These are phyloP conservation scores for Alethe diademata DNA, from an alignment of 2,113 vertebrate species.

Conservation along the genomic window DNA sequence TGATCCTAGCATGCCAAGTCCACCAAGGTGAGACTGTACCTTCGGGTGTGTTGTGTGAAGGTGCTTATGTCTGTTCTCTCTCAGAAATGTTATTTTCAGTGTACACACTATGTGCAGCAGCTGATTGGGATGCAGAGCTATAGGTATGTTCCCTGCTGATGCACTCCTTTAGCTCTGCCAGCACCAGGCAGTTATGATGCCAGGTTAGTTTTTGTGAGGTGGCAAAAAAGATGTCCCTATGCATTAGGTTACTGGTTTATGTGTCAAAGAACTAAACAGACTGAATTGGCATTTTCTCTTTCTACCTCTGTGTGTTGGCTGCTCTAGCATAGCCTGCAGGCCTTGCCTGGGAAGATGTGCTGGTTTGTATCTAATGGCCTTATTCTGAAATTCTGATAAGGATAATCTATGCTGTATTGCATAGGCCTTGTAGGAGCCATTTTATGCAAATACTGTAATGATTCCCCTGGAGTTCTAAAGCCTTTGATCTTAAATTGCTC, in stretches of 20 bases:
- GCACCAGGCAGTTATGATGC: neutral
- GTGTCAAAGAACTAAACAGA: neutral
- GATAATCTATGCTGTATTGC: neutral
- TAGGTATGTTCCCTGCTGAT: neutral
- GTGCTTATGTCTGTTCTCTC: neutral
- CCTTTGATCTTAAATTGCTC: neutral
- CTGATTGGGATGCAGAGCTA: neutral
- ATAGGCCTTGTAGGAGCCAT: neutral
- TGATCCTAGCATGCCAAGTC: neutral
- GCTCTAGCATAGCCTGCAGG: neutral
- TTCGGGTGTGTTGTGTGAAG: neutral
- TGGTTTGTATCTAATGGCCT: neutral
- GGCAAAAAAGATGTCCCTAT: neutral
- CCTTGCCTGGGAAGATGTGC: neutral
- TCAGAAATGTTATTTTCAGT: neutral
- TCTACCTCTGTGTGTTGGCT: neutral
- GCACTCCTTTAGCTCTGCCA: neutral
- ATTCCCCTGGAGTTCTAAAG: neutral
- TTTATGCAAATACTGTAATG: neutral
- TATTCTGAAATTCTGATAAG: neutral
- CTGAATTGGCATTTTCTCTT: neutral
- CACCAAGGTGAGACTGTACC: neutral
- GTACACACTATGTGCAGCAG: neutral
- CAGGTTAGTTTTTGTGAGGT: neutral
- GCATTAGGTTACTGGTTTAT: neutral